Conservation (phyloP, 2,797 vertebrate genomes). For the Enteromius fasciolatus region DNA sequence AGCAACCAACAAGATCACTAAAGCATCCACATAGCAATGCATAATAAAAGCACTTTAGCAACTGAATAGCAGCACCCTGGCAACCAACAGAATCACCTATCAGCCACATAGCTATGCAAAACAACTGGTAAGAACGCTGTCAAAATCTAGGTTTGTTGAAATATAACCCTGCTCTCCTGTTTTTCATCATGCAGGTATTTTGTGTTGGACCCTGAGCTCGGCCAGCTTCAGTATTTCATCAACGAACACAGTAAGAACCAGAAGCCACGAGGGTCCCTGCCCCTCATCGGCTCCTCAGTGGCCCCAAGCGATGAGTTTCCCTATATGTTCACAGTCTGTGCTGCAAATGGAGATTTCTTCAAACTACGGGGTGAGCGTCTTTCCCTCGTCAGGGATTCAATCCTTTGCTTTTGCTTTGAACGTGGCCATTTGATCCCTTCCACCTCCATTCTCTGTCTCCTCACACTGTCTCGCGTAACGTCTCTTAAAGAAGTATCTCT, state of each 20-base stretch:
- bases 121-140: background rate
- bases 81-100: background rate
- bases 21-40: background rate
- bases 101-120: background rate
- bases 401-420: conserved; percentile 12
- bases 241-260: conserved; percentile 85
- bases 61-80: background rate
- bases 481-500: conserved; percentile 22
- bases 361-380: conserved; percentile 85
- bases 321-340: conserved; percentile 87
- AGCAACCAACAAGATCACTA: background rate
- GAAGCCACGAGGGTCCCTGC: conserved; percentile 85
- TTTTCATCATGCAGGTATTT: conserved; percentile 82
- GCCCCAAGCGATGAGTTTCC: conserved; percentile 84
- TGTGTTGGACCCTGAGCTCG: conserved; percentile 86
- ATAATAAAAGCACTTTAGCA: background rate
- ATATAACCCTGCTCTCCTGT: background rate
- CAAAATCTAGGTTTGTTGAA: background rate
- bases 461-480: background rate
- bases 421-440: background rate
- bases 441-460: conserved; percentile 4
- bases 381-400: background rate
- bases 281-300: conserved; percentile 85
- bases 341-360: conserved; percentile 85
- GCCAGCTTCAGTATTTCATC: conserved; percentile 88